Evolutionary conservation across 2,113 vertebrate genomes (phyloP), one percentile per base, ranked within the genome.

Genomic region (Tor tambroides): DNA sequence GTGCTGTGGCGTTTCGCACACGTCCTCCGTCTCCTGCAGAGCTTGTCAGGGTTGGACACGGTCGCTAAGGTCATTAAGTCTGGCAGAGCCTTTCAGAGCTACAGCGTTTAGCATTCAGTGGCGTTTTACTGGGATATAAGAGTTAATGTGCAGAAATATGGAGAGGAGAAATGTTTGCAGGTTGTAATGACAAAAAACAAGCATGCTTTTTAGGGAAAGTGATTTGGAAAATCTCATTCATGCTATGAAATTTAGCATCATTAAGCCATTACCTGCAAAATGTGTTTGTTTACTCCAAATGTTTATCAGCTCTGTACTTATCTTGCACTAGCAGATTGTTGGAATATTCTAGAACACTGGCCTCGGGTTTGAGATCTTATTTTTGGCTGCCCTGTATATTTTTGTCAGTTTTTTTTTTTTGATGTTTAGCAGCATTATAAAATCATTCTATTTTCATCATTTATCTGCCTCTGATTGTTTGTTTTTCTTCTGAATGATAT

Each of bases 11-110:
- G 35, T 41, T 78, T 46, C 26, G 7, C 35, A 59, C 32, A 15
- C 12, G 26, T 17, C 67, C 71, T 67, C 15, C 8, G 14, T 83
- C 30, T 83, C 28, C 80, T 84, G 74, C 35, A 79, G 54, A 23
- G 12, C 23, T 9, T 84, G 32, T 54, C 72, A 46, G 49, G n/a
- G 69, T 17, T 19, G 79, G 63, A 84, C 11, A 28, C 43, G 41
- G 74, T 26, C 32, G 12, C 38, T 63, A 30, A 87, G 43, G 54
- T 35, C 56, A 43, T 87, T 26, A 41, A 56, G 72, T 54, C 32
- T 87, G 81, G 84, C 74, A 84, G 67, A 54, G 32, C 10, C 72
- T 83, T 83, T 84, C 43, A 43, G 43, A 43, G 43, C 43, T 2
- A 43, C 69, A 65, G 69, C 12, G 14, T 71, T 74, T 59, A 38